phyloP scores from a whole-genome alignment of 2,888 invertebrate genomes.

The Drosophila engyochracea region DNA sequence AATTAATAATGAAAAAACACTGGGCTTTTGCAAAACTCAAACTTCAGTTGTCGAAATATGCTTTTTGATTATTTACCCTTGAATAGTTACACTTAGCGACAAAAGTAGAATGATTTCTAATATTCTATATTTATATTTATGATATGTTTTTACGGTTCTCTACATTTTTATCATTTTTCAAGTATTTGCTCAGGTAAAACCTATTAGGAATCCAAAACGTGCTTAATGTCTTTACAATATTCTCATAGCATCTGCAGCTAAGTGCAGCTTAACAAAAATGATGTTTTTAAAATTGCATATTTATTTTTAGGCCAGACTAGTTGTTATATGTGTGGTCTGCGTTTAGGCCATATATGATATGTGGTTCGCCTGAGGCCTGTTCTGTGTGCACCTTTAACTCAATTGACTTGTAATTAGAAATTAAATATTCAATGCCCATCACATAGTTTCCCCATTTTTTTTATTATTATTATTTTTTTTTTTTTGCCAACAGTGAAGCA shows the following conservation, averaged over 20 bases:
- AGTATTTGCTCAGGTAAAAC: background rate
- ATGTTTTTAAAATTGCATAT: background rate
- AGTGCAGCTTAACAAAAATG: background rate
- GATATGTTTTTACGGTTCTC: background rate
- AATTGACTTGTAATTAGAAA: conserved; percentile 52
- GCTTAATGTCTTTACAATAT: background rate
- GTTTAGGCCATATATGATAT: background rate
- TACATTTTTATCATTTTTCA: background rate
- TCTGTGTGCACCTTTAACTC: conserved; percentile 10
- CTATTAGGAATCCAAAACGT: background rate
- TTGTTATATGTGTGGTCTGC: background rate
- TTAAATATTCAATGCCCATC: conserved; percentile 29
- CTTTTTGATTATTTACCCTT: background rate
- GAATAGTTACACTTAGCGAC: background rate
- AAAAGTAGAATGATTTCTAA: background rate
- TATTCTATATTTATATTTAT: background rate
- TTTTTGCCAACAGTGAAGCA: background rate
- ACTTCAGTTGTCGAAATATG: background rate
- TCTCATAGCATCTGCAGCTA: background rate
- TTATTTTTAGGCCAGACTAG: background rate
- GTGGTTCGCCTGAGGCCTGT: background rate
- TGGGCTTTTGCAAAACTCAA: background rate
- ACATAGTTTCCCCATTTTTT: conserved; percentile 61
- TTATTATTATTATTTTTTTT: background rate
- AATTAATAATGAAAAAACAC: background rate